Percentiles rank a stretch among this genome's conserved stretches.
Conservation (phyloP, 2,888 invertebrate species). For the Ophonus ardosiacus region DNA sequence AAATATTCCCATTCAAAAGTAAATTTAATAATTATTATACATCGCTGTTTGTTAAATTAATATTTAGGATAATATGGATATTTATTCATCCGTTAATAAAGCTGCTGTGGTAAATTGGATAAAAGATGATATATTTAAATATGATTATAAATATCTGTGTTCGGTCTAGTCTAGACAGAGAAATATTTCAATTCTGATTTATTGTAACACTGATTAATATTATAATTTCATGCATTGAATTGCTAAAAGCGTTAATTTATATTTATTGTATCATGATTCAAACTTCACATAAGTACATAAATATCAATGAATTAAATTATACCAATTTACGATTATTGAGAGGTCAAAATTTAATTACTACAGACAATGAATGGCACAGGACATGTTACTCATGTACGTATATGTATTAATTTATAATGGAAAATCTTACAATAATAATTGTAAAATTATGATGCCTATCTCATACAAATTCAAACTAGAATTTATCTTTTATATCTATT, state of each 20-base stretch:
- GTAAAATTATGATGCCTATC: too few species aligned
- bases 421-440: too few species aligned
- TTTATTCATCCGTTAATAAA: background rate
- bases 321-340: background rate
- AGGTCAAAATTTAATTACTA: background rate
- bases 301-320: background rate
- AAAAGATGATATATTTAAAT: background rate
- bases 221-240: slow-evolving; percentile 15
- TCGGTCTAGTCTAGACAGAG: background rate
- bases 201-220: slow-evolving; percentile 2
- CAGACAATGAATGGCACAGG: background rate
- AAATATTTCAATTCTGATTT: slow-evolving; percentile 10
- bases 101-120: background rate
- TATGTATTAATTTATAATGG: background rate
- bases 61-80: too few species aligned
- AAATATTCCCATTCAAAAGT: too few species aligned
- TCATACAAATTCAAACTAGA: too few species aligned
- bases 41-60: too few species aligned
- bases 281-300: background rate
- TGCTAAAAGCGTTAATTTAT: slow-evolving; percentile 2
- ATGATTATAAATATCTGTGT: background rate
- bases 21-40: too few species aligned
- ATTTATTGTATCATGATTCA: background rate
- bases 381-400: background rate
- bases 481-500: too few species aligned